These are phyloP conservation scores for Gracilinanus agilis DNA, from an alignment of 2,113 vertebrate genomes.

Conservation along the genomic window DNA sequence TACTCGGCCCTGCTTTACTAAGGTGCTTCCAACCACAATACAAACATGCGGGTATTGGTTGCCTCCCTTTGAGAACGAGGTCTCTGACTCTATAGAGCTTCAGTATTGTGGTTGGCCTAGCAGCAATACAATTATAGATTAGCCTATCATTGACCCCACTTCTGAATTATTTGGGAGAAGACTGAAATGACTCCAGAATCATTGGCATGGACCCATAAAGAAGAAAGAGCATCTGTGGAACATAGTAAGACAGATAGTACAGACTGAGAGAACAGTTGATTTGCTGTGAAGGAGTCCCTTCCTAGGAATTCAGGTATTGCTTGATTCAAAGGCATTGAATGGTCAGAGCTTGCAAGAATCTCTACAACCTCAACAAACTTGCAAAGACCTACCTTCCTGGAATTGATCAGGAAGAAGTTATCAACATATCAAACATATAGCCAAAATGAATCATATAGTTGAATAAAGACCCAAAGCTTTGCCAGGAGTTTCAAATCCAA, in stretches of 20 bases:
- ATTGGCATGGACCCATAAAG: too few relatives aligned
- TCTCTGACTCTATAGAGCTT: too few relatives aligned
- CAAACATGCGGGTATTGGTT: too few relatives aligned
- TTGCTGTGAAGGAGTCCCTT: neutral
- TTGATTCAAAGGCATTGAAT: neutral
- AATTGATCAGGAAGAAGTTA: neutral
- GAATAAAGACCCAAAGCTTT: neutral
- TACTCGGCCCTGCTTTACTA: too few relatives aligned
- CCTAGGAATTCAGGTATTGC: neutral
- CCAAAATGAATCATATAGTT: neutral
- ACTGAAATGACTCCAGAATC: too few relatives aligned
- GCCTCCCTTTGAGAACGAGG: too few relatives aligned
- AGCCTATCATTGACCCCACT: too few relatives aligned
- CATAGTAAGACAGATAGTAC: neutral
- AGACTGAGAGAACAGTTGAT: neutral
- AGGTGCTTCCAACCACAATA: too few relatives aligned
- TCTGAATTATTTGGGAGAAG: too few relatives aligned
- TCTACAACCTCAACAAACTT: neutral
- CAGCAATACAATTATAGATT: too few relatives aligned
- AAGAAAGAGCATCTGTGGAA: neutral
- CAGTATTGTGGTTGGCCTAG: too few relatives aligned
- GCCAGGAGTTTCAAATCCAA: neutral
- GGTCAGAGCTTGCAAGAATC: neutral
- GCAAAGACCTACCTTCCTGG: neutral
- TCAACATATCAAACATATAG: neutral